Evolutionary conservation across 2,888 invertebrate genomes (phyloP), one percentile per base, ranked within the genome.

Genomic region (Calameuta filiformis): DNA sequence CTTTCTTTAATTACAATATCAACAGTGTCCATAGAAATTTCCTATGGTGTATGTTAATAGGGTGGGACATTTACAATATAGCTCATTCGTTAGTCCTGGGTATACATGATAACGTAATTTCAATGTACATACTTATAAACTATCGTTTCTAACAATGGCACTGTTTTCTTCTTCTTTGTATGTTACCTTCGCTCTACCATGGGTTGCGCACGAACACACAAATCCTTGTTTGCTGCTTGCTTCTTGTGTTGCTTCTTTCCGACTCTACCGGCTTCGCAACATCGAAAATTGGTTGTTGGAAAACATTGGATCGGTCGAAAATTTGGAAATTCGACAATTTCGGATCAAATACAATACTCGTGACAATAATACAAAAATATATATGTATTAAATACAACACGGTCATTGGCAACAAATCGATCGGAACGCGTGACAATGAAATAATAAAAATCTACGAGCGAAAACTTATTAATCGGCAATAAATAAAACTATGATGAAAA

Each of bases 151-250:
- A 89, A 90, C 87, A 85, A 84, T 87, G 85, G 86, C 88, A 89
- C 87, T 87, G 82, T 90, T 90, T 83, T 89, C 86, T 89, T 89
- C 71, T 56, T 71, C 85, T 90, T 89, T 90, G 82, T 90, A 90
- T 90, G 90, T 90, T 85, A 86, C 83, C 89, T 86, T 85, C 88
- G 87, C 85, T 86, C 84, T 88, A 87, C 85, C 85, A 83, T 87
- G 90, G 89, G 87, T 86, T 87, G 84, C 87, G 87, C 86, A 85
- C 81, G 88, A 86, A 85, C 87, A 89, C 86, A 88, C 85, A 88
- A 88, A 88, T 86, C 85, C 88, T 89, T 87, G 86, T 87, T 88
- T 86, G 88, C 89, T 84, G 86, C 87, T 89, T 88, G 87, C 87
- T 88, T 86, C 87, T 88, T 89, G 88, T 87, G 86, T 86, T 87